phyloP scores from a whole-genome alignment of 2,888 invertebrate genomes.

The Plagodis dolabraria region DNA sequence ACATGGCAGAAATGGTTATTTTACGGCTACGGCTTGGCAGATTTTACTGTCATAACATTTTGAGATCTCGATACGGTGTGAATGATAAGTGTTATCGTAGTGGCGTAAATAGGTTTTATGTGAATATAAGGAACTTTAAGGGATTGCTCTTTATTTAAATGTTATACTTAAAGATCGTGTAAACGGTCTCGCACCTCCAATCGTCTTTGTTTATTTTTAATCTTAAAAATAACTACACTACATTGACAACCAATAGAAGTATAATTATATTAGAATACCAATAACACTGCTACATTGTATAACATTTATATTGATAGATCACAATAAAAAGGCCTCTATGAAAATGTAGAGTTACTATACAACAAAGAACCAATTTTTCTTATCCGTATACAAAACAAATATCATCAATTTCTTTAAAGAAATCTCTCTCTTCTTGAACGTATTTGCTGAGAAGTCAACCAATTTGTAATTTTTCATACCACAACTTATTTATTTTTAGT shows the following conservation, averaged over 20 bases:
- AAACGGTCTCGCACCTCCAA: no score
- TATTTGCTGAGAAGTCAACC: slow-evolving; percentile 64
- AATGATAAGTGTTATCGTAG: slow-evolving; percentile 69
- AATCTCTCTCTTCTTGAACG: slow-evolving; percentile 39
- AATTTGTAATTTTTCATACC: slow-evolving; percentile 76
- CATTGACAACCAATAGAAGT: no score
- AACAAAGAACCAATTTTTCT: slow-evolving; percentile 32
- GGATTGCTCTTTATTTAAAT: no score
- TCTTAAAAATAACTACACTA: no score
- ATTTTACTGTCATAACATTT: slow-evolving; percentile 80
- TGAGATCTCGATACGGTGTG: slow-evolving; percentile 71
- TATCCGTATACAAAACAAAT: slow-evolving; percentile 51
- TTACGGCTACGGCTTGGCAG: slow-evolving; percentile 72
- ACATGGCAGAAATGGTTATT: slow-evolving; percentile 81
- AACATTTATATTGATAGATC: slow-evolving; percentile 9
- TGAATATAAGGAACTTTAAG: slow-evolving; percentile 9
- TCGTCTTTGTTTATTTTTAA: no score
- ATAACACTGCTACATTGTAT: no score
- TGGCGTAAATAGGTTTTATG: slow-evolving; percentile 52
- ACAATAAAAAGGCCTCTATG: slow-evolving; percentile 4
- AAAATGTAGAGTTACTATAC: slow-evolving; percentile 2
- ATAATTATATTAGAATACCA: no score
- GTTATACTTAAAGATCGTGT: no score
- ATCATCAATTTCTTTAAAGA: slow-evolving; percentile 56
- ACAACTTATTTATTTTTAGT: slow-evolving; percentile 52